Evolutionary conservation across 2,797 vertebrate species (phyloP).

Genomic region (Coranthus polyacanthus): DNA sequence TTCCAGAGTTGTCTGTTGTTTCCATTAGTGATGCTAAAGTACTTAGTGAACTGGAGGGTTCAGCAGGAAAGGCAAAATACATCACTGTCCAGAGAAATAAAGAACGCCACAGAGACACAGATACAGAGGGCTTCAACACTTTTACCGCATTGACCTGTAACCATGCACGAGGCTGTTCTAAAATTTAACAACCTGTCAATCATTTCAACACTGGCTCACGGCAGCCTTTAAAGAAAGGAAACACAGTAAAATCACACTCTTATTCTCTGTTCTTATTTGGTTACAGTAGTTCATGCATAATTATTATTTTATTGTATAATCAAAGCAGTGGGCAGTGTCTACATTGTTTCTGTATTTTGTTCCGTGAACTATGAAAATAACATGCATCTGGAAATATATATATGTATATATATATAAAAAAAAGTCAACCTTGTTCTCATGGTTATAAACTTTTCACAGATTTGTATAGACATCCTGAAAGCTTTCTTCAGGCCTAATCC

Average conservation of each 20-base stretch:
- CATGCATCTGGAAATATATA: too few species aligned
- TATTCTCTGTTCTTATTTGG: neutral
- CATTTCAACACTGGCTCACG: conserved; percentile 52
- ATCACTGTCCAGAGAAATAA: conserved; percentile 60
- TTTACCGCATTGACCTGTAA: conserved; percentile 62
- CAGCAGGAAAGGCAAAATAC: conserved; percentile 53
- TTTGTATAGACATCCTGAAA: too few species aligned
- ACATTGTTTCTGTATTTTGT: neutral
- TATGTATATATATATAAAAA: too few species aligned
- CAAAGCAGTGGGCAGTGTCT: neutral
- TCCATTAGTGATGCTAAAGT: conserved; percentile 63
- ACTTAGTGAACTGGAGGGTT: conserved; percentile 52
- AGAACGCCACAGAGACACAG: conserved; percentile 43
- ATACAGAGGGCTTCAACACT: conserved; percentile 47
- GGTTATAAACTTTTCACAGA: too few species aligned
- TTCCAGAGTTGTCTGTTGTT: conserved; percentile 38
- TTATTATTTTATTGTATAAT: too few species aligned
- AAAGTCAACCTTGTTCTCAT: too few species aligned
- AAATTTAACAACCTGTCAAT: conserved; percentile 73
- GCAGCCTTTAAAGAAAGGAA: conserved; percentile 40
- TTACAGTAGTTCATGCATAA: too few species aligned
- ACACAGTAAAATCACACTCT: conserved; percentile 1
- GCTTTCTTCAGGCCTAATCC: too few species aligned
- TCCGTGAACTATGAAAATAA: too few species aligned
- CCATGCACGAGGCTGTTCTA: conserved; percentile 42